Base-by-base conservation (phyloP, 2,888 invertebrate genomes). In the Bunonema sp. region DNA sequence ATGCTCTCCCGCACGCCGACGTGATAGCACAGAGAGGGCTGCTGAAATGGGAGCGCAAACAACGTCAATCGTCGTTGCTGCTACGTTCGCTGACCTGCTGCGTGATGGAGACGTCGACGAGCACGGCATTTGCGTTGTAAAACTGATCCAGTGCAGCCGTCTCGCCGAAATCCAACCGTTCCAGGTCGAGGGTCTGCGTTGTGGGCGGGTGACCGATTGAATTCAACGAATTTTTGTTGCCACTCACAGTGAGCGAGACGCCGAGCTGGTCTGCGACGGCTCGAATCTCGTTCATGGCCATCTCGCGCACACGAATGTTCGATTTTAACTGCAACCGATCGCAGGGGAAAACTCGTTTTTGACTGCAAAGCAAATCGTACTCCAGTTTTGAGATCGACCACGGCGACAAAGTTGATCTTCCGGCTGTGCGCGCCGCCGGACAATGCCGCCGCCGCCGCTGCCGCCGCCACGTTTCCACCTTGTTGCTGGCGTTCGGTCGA, bases 121-220 rank as follows among this genome's bases (percentile, higher is more conserved):
- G 77, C 0, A 86, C 89, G 34, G 93, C 86, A 71, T 97, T 93
- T 0, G 97, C 93, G 78, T 89, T 89, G 73, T 93, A 93, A 73
- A 97, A 93, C 53, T 80, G 81, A 69, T 91, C 89, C 61, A 91
- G 73, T 1, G 85, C 84, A 71, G 84, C 84, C 12, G 86, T 82
- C 74, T 93, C 93, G 0, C 91, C 93, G 73, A 89, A 93, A 73
- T 97, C 93, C 53, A 93, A 74, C 70, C 86, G 87, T 70, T 93
- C 87, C 77, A 89, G 93, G 82, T 64, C 61, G 37, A 66, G 52
- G 35, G 47, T 28, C 63, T 66, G 45, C 29, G 12, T 26, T 26
- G 8, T 26, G 8, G 8, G 12, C 8, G 12, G 12, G 8, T 26
- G 8, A 26, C 12, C 28, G 28, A 26, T 26, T 26, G 12, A 8